These are phyloP conservation scores for Sebastolobus alascanus DNA, from an alignment of 2,797 vertebrate genomes.

Conservation along the genomic window DNA sequence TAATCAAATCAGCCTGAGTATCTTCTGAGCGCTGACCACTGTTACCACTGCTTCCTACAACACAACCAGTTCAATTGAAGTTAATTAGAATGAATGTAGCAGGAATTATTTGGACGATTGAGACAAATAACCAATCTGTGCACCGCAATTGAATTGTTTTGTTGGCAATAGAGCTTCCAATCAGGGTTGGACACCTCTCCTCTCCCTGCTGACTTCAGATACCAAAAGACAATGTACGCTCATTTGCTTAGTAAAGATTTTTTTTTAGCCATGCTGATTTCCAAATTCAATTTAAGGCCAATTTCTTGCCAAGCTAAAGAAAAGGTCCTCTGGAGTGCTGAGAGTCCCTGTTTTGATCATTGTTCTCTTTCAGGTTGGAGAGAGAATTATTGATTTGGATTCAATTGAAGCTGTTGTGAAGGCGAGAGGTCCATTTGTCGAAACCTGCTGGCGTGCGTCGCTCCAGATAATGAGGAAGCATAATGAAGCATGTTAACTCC, in stretches of 20 bases:
- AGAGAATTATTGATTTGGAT: slow-evolving; percentile 79
- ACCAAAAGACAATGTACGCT: slow-evolving; percentile 74
- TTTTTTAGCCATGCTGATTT: slow-evolving; percentile 64
- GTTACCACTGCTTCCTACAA: slow-evolving; percentile 76
- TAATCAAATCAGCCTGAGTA: slow-evolving; percentile 79
- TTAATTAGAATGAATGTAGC: slow-evolving; percentile 89
- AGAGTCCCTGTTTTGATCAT: slow-evolving; percentile 71
- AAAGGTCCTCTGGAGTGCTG: slow-evolving; percentile 70
- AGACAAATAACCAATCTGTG: slow-evolving; percentile 88
- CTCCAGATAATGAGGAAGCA: slow-evolving; percentile 74
- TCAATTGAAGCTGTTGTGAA: slow-evolving; percentile 76
- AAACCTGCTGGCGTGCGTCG: slow-evolving; percentile 54
- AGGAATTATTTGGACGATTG: slow-evolving; percentile 81
- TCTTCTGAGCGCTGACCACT: slow-evolving; percentile 82
- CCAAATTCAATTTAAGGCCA: slow-evolving; percentile 80
- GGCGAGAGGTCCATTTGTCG: slow-evolving; percentile 72
- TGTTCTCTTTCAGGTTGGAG: slow-evolving; percentile 76
- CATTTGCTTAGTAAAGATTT: slow-evolving; percentile 78
- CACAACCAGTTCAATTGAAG: slow-evolving; percentile 83
- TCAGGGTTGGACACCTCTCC: slow-evolving; percentile 78
- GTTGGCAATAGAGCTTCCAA: slow-evolving; percentile 75
- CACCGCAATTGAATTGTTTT: slow-evolving; percentile 81
- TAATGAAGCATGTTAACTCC: slow-evolving; percentile 76
- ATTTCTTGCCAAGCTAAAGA: slow-evolving; percentile 68
- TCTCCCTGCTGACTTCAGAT: slow-evolving; percentile 81